Evolutionary conservation across 2,888 invertebrate species (phyloP).

Genomic region (Orchesellides sinensis): DNA sequence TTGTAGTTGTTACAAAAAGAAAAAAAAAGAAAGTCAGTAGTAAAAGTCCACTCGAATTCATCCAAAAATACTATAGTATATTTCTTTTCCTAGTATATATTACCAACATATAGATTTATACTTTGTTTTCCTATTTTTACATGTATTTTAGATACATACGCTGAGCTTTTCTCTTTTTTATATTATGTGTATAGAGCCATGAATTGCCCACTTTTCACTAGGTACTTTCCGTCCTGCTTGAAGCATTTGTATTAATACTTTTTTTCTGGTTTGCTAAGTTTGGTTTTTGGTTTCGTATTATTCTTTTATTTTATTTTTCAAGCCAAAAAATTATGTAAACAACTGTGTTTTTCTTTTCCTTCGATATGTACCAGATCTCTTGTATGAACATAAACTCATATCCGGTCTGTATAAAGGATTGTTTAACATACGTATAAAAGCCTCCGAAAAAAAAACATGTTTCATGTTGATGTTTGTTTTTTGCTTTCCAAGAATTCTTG

Average conservation of each 20-base stretch:
- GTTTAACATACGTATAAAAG: not conserved
- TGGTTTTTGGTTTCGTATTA: not conserved
- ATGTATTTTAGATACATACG: not conserved
- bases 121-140: not conserved
- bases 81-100: not conserved
- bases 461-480: not conserved
- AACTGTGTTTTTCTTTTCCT: not conserved
- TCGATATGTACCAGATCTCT: not conserved
- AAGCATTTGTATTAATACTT: not conserved
- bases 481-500: not conserved
- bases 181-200: not conserved
- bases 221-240: not conserved
- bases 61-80: slow-evolving; percentile 6
- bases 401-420: too few relatives aligned
- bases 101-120: not conserved
- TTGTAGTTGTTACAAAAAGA: not conserved
- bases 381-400: not conserved
- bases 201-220: not conserved
- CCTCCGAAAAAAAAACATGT: not conserved
- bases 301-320: not conserved
- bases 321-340: slow-evolving; percentile 22
- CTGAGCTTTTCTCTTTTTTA: not conserved
- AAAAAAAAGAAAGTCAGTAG: not conserved
- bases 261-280: slow-evolving; percentile 11
- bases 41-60: slow-evolving; percentile 6